Percentiles rank a stretch among this genome's conserved stretches.
Evolutionary conservation across 1,140 invertebrate genomes (phyloP).

Genomic region (Oncopeltus fasciatus): DNA sequence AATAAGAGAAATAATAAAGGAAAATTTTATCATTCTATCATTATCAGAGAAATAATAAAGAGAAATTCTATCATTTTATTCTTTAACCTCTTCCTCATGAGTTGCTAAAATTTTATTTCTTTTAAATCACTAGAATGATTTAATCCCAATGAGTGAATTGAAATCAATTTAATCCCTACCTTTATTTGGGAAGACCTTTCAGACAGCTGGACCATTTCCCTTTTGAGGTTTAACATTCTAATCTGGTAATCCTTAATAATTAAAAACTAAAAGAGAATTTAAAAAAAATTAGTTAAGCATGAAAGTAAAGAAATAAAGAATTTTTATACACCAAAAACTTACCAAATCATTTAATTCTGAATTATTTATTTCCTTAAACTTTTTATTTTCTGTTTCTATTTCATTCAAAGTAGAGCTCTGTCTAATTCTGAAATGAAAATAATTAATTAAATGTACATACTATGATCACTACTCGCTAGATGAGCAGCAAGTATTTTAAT

Average conservation of each 20-base stretch:
- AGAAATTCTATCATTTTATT: no score
- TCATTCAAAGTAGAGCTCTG: slow-evolving; percentile 19
- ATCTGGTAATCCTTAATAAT: slow-evolving; percentile 20
- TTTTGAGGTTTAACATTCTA: slow-evolving; percentile 21
- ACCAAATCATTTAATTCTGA: slow-evolving; percentile 19
- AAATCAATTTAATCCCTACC: no score
- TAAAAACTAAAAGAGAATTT: slow-evolving; percentile 13
- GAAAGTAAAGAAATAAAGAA: neutral
- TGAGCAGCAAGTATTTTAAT: no score
- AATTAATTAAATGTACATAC: no score
- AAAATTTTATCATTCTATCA: no score
- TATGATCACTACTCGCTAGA: no score
- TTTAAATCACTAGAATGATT: no score
- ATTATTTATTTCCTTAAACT: slow-evolving; percentile 10
- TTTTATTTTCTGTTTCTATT: slow-evolving; percentile 21
- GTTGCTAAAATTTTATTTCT: no score
- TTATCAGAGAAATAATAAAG: no score
- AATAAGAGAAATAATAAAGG: no score
- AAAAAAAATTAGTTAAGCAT: neutral
- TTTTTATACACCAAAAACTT: neutral
- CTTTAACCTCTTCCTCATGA: no score
- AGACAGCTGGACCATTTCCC: slow-evolving; percentile 20
- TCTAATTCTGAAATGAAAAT: slow-evolving; percentile 16
- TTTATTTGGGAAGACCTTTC: slow-evolving; percentile 22
- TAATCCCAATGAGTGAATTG: no score